These are phyloP conservation scores for Piscicola geometra DNA, from an alignment of 2,888 invertebrate genomes.

Conservation along the genomic window DNA sequence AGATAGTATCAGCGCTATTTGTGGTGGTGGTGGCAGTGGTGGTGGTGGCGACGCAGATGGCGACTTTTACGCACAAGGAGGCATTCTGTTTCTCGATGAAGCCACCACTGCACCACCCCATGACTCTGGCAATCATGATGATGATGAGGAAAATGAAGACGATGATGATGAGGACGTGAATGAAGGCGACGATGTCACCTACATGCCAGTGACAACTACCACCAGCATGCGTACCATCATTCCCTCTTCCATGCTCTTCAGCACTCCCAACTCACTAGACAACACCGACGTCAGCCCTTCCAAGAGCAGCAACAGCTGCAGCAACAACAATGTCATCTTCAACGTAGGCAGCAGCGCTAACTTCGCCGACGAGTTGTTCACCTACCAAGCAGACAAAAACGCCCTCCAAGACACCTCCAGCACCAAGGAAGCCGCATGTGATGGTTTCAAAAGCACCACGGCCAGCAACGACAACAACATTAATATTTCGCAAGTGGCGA, in stretches of 20 bases:
- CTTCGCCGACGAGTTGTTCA: neutral
- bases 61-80: no score
- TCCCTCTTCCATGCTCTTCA: conserved; percentile 7
- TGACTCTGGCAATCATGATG: neutral
- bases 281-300: neutral
- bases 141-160: no score
- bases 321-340: neutral
- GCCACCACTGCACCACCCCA: no score
- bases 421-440: neutral
- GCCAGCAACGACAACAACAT: neutral
- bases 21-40: no score
- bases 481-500: conserved; percentile 48
- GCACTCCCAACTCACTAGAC: neutral
- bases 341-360: neutral
- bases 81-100: no score
- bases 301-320: neutral
- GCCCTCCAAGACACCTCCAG: conserved; percentile 8
- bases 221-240: neutral
- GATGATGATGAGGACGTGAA: neutral
- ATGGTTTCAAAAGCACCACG: neutral
- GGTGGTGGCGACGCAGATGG: no score
- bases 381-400: neutral
- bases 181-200: neutral
- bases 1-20: no score
- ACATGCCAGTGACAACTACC: neutral